A percentile compares a stretch with the other conserved stretches of the same genome.
Evolutionary conservation across 2,888 invertebrate species (phyloP).

Genomic region (Ennomos quercinarius): DNA sequence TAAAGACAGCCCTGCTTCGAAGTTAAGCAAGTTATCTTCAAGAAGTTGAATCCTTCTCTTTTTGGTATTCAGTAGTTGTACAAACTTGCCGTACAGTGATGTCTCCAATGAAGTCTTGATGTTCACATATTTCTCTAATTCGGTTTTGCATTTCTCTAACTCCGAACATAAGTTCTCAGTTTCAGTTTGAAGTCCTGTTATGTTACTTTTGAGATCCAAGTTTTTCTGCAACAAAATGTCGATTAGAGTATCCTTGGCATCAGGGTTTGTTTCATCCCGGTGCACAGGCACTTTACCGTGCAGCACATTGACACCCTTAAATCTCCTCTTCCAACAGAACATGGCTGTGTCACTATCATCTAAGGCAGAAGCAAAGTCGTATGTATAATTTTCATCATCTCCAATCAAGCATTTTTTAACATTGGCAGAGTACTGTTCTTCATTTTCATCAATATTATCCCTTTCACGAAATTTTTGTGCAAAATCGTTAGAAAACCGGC

Average conservation of each 20-base stretch:
- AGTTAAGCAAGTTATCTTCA: slow-evolving; percentile 59
- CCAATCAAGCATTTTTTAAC: slow-evolving; percentile 49
- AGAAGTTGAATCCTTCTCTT: slow-evolving; percentile 67
- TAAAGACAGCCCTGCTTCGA: too few relatives aligned
- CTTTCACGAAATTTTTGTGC: slow-evolving; percentile 51
- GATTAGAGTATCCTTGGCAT: slow-evolving; percentile 55
- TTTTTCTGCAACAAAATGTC: slow-evolving; percentile 64
- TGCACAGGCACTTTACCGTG: slow-evolving; percentile 60
- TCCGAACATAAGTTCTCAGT: slow-evolving; percentile 47
- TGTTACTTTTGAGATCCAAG: slow-evolving; percentile 42
- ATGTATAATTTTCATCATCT: slow-evolving; percentile 42
- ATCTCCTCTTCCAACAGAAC: slow-evolving; percentile 67
- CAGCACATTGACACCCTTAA: slow-evolving; percentile 47
- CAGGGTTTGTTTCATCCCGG: slow-evolving; percentile 36
- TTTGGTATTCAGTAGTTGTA: slow-evolving; percentile 68
- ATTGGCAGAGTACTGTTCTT: slow-evolving; percentile 55
- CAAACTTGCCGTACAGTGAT: slow-evolving; percentile 69
- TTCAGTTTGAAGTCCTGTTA: slow-evolving; percentile 41
- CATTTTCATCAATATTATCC: slow-evolving; percentile 51
- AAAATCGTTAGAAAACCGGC: slow-evolving; percentile 56
- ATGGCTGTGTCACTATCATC: slow-evolving; percentile 44
- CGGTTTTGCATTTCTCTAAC: slow-evolving; percentile 54
- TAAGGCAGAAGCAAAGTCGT: slow-evolving; percentile 44
- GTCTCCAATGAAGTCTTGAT: slow-evolving; percentile 60
- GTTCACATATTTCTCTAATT: slow-evolving; percentile 60